Evolutionary conservation across 2,113 vertebrate species (phyloP).

Genomic region (Caretta caretta): DNA sequence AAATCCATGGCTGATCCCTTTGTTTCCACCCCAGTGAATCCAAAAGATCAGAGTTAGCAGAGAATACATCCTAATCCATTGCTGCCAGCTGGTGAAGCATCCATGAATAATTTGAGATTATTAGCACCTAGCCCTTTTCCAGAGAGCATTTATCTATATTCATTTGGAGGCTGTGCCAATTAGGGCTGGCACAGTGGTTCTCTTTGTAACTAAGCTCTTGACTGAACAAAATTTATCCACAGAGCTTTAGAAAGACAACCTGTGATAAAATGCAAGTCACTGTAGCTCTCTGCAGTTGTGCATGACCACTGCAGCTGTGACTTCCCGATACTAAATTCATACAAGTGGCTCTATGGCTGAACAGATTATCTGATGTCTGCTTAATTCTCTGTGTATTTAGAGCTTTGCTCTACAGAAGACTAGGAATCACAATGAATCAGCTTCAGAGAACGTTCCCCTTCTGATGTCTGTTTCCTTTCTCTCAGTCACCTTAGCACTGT

Average conservation of each 20-base stretch:
- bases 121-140: conserved; percentile 46
- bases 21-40: conserved; percentile 70
- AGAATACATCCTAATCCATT: conserved; percentile 35
- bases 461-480: conserved; percentile 1
- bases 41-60: conserved; percentile 60
- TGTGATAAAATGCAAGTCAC: neutral
- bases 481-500: neutral
- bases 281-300: neutral
- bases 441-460: conserved; percentile 10
- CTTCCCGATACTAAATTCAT: conserved; percentile 4
- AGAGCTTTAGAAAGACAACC: conserved; percentile 14
- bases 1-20: conserved; percentile 69
- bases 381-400: conserved; percentile 13
- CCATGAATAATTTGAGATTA: conserved; percentile 70
- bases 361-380: conserved; percentile 22
- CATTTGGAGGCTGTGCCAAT: conserved; percentile 50
- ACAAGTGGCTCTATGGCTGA: neutral
- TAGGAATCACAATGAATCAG: neutral
- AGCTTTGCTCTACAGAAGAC: neutral
- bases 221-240: conserved; percentile 20
- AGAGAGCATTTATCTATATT: conserved; percentile 40
- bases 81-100: conserved; percentile 66
- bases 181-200: conserved; percentile 43
- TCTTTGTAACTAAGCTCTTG: conserved; percentile 41
- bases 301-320: neutral